phyloP scores from a whole-genome alignment of 2,888 invertebrate genomes.

The Xanthia icteritia region DNA sequence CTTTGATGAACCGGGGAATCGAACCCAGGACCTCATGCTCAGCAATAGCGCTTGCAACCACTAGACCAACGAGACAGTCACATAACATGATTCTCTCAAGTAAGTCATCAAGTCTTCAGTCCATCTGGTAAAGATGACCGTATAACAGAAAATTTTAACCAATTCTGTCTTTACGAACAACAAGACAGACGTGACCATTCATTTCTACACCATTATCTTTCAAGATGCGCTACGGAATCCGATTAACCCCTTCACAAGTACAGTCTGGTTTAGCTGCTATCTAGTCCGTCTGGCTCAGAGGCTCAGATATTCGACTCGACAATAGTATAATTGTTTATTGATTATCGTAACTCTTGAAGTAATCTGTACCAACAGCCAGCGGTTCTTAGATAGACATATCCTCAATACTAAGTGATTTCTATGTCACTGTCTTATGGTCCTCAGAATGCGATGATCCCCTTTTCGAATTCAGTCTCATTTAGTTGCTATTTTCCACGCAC shows the following conservation, averaged over 20 bases:
- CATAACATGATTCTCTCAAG: not conserved
- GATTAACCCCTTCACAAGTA: conserved; percentile 2
- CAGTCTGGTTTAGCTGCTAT: conserved; percentile 24
- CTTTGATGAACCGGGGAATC: too few relatives aligned
- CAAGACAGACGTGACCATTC: conserved; percentile 8
- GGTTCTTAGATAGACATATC: not conserved
- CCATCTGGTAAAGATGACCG: too few relatives aligned
- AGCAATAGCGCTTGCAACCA: too few relatives aligned
- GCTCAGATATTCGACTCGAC: not conserved
- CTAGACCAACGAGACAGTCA: too few relatives aligned
- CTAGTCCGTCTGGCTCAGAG: not conserved
- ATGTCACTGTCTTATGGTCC: not conserved
- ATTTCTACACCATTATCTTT: conserved; percentile 14
- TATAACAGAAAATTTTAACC: not conserved
- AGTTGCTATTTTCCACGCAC: not conserved
- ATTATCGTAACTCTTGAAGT: not conserved
- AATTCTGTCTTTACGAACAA: not conserved
- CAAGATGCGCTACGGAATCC: conserved; percentile 4
- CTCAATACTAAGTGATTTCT: not conserved
- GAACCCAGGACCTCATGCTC: too few relatives aligned
- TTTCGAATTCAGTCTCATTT: not conserved
- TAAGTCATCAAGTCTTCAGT: too few relatives aligned
- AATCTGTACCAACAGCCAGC: not conserved
- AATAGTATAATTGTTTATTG: not conserved
- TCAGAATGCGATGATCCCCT: not conserved